Base-by-base conservation (phyloP, 2,888 invertebrate species). In the Synergus itoensis region DNA sequence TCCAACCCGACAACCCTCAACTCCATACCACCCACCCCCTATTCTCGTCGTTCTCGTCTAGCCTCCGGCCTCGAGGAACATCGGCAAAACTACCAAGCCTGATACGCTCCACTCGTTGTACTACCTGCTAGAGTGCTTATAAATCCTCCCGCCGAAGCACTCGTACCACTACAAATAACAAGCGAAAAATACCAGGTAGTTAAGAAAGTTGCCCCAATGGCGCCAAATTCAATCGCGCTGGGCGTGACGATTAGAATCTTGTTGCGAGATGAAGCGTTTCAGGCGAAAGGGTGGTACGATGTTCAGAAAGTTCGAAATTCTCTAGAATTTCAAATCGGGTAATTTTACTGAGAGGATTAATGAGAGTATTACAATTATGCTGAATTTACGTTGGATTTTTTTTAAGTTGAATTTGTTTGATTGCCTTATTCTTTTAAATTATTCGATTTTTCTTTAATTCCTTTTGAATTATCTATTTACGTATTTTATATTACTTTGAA, bases 71-170 rank as follows among this genome's bases (percentile, higher is more conserved):
- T 69, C 69, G 48, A 69, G 69, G 48, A 69, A 69, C 69, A 69
- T 69, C n/a, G 69, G 48, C 69, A 69, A 69, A 69, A 69, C 69
- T 69, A 69, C 28, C 69, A 45, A 48, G 69, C 73, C 69, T 48
- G 69, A 73, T 73, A 73, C 67, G 67, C 43, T 73, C 28, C 69
- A 41, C 40, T 73, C 69, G 67, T 43, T 67, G 41, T 67, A 67
- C 48, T 48, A 48, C 28, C 69, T 28, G 43, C 60, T 60, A 21
- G 60, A 60, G 45, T 73, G 73, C 36, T 73, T 73, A 53, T 73
- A 73, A 73, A 73, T 73, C 73, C 36, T 60, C 60, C 60, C 11
- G 60, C 60, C 60, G 21, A 60, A 28, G 60, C 60, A 21, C 60
- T 21, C 60, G 60, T 28, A 11, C 53, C 28, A 48, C 21, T 48